Conservation (phyloP, 2,888 invertebrate genomes). For the Nomada goodeniana region DNA sequence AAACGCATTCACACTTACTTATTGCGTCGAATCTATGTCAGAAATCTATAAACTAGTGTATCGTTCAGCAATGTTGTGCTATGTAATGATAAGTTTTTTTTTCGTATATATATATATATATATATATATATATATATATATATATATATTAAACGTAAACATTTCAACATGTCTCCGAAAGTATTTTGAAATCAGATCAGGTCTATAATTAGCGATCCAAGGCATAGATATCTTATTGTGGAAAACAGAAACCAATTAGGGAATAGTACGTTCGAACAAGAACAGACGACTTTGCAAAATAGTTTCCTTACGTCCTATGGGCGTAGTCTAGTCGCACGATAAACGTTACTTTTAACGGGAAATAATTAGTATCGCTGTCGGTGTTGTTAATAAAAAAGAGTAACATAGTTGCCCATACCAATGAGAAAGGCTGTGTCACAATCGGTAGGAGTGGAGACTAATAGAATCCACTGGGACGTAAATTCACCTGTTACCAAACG, state of each 20-base stretch:
- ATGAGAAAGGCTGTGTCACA: slow-evolving; percentile 48
- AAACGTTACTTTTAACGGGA: slow-evolving; percentile 54
- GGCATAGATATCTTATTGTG: slow-evolving; percentile 34
- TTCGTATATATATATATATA: not conserved
- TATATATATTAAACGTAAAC: not conserved
- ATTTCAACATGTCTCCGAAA: slow-evolving; percentile 22
- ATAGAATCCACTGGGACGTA: slow-evolving; percentile 69
- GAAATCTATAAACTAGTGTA: no score
- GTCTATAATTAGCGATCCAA: slow-evolving; percentile 37
- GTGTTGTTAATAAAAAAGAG: slow-evolving; percentile 52
- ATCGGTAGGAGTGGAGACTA: slow-evolving; percentile 53
- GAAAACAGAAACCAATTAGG: slow-evolving; percentile 52
- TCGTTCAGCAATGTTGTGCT: not conserved
- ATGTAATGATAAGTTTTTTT: not conserved
- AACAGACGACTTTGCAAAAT: slow-evolving; percentile 54
- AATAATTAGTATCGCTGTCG: slow-evolving; percentile 67
- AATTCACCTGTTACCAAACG: slow-evolving; percentile 47
- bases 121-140: not conserved
- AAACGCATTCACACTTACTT: no score
- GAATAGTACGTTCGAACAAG: slow-evolving; percentile 25
- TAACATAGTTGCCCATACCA: slow-evolving; percentile 46
- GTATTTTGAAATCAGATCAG: slow-evolving; percentile 15
- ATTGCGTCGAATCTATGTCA: no score
- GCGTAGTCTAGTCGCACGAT: slow-evolving; percentile 31
- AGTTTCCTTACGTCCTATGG: slow-evolving; percentile 33